Percentiles rank a stretch among this genome's conserved stretches.
These are phyloP conservation scores for Eilema griseolum DNA, from an alignment of 2,888 invertebrate genomes.

Conservation along the genomic window DNA sequence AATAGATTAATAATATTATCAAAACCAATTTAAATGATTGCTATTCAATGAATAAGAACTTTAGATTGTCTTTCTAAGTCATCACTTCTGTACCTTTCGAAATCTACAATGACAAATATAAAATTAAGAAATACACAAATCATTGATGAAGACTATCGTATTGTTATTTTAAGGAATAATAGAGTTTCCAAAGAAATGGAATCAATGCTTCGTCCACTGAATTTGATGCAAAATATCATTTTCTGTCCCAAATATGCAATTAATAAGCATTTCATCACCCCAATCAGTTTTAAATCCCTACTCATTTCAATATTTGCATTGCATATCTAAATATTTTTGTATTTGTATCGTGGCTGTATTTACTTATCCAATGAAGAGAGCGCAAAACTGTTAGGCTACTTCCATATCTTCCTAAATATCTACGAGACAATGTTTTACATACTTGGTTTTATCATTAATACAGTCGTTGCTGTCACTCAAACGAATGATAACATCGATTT, in stretches of 20 bases:
- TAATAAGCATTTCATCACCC: constrained; percentile 11
- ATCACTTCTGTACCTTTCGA: neutral
- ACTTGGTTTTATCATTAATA: constrained; percentile 9
- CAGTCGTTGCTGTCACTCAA: neutral
- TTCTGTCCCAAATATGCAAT: constrained; percentile 20
- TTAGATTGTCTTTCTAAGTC: neutral
- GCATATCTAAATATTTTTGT: neutral
- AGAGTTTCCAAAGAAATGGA: constrained; percentile 17
- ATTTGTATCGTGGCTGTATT: neutral
- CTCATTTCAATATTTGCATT: neutral
- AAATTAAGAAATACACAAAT: neutral
- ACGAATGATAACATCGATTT: constrained; percentile 9
- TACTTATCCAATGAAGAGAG: neutral
- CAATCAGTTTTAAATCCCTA: neutral
- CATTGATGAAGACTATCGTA: neutral
- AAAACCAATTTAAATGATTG: too few relatives aligned
- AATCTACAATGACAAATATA: neutral
- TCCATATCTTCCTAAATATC: neutral
- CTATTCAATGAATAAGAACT: too few relatives aligned
- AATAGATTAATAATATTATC: too few relatives aligned
- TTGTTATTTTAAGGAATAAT: constrained; percentile 16
- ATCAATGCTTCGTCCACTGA: constrained; percentile 20
- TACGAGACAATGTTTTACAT: neutral
- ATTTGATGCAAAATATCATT: constrained; percentile 7
- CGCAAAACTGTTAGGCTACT: neutral